These are phyloP conservation scores for Oxyura jamaicensis DNA, from an alignment of 2,113 vertebrate species.

Conservation along the genomic window DNA sequence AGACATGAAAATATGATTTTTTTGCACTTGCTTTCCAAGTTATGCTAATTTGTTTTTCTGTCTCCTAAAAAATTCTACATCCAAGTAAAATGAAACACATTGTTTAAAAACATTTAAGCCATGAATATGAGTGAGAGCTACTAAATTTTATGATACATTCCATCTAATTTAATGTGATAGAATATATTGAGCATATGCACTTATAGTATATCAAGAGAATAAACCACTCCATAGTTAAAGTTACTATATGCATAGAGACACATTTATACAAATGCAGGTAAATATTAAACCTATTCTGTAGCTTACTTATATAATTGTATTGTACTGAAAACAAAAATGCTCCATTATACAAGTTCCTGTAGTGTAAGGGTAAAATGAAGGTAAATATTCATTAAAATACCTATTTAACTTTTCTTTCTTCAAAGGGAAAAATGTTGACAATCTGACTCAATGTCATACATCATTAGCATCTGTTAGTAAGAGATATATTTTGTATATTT, in stretches of 20 bases:
- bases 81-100: conserved; percentile 55
- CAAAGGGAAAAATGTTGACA: neutral
- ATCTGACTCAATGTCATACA: neutral
- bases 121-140: neutral
- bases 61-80: conserved; percentile 50
- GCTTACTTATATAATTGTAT: neutral
- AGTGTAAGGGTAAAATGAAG: neutral
- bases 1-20: conserved; percentile 40
- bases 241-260: neutral
- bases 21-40: conserved; percentile 50
- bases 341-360: neutral
- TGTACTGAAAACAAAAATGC: neutral
- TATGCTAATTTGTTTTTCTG: conserved; percentile 47
- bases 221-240: neutral
- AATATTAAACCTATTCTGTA: neutral
- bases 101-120: neutral
- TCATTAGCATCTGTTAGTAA: neutral
- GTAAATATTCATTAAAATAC: neutral
- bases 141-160: neutral
- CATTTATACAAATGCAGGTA: neutral
- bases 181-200: neutral
- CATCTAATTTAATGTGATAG: neutral
- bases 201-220: neutral
- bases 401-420: neutral
- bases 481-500: neutral